Evolutionary conservation across 1,140 invertebrate genomes (phyloP).

Genomic region (Solen grandis): DNA sequence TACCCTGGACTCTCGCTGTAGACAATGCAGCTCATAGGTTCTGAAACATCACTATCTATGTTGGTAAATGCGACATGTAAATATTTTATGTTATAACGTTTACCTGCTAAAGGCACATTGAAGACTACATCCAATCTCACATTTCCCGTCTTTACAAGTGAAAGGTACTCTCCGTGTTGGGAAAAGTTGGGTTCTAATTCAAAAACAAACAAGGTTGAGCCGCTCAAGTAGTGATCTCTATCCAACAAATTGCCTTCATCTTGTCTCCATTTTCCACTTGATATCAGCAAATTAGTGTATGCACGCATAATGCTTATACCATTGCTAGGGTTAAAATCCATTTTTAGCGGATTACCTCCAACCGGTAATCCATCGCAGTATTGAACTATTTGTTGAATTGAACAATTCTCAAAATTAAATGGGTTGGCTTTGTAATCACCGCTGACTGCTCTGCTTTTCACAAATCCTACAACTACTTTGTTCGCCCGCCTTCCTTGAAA

Average conservation of each 20-base stretch:
- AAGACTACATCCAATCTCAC: no score
- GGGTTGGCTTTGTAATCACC: conserved; percentile 37
- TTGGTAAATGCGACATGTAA: no score
- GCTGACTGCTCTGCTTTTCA: not conserved
- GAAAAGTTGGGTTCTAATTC: conserved; percentile 48
- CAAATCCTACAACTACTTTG: conserved; percentile 18
- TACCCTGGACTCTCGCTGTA: no score
- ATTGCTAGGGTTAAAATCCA: conserved; percentile 17
- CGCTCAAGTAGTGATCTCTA: conserved; percentile 11
- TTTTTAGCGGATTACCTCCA: conserved; percentile 24
- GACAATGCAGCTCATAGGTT: no score
- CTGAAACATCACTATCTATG: no score
- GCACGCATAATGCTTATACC: conserved; percentile 23
- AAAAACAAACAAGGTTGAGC: conserved; percentile 39
- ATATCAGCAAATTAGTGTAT: conserved; percentile 17
- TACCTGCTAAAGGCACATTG: no score
- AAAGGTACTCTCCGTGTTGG: conserved; percentile 11
- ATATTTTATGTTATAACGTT: no score
- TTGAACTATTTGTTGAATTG: conserved; percentile 26
- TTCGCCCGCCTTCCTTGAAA: conserved; percentile 29
- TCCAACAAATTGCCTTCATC: conserved; percentile 30
- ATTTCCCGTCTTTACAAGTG: no score
- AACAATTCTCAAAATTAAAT: conserved; percentile 43
- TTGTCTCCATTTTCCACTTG: conserved; percentile 34
- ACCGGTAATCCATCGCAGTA: conserved; percentile 41